Evolutionary conservation across 2,888 invertebrate genomes (phyloP), one percentile per base, ranked within the genome.

Genomic region (Nomada fucata): DNA sequence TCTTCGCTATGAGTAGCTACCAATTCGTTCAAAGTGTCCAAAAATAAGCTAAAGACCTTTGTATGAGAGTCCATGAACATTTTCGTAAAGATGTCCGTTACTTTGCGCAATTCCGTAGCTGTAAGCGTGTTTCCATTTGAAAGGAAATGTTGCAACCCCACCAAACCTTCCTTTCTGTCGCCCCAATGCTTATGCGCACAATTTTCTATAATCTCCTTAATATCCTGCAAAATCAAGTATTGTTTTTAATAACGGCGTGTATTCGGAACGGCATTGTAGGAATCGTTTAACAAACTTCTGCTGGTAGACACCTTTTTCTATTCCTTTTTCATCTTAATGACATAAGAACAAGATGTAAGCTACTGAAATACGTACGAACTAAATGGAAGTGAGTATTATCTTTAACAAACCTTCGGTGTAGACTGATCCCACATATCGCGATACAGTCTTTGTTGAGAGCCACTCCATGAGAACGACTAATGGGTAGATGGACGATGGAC

Each of bases 61-160:
- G 98, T 96, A 94, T 99, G 98, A 2, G 98, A 97, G 94, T 99
- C 99, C 95, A 98, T 98, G 93, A 99, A 99, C 98, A 99, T 98
- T 94, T 98, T 97, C 83, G 98, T 97, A 91, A 99, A 97, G 83
- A 98, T 97, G 89, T 99, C 99, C 0, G 98, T 97, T n/a, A 98
- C 96, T 86, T 97, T 96, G 82, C 97, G 96, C 76, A 98, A 94
- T 91, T 98, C 97, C 0, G 95, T 95, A 5, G 96, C 95, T 0
- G 95, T 95, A 0, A 97, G 94, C 0, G 95, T 94, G 0, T 96
- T 95, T 1, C 97, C 96, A 89, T 95, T 96, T 91, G 96, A 96
- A 26, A 98, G 95, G 92, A 97, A 97, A 80, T 96, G 95, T 94
- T 97, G 96, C 13, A 98, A 93, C 79, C 97, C 97, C 2, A 97